phyloP scores from a whole-genome alignment of 2,888 invertebrate species.

The Junonia oenone region DNA sequence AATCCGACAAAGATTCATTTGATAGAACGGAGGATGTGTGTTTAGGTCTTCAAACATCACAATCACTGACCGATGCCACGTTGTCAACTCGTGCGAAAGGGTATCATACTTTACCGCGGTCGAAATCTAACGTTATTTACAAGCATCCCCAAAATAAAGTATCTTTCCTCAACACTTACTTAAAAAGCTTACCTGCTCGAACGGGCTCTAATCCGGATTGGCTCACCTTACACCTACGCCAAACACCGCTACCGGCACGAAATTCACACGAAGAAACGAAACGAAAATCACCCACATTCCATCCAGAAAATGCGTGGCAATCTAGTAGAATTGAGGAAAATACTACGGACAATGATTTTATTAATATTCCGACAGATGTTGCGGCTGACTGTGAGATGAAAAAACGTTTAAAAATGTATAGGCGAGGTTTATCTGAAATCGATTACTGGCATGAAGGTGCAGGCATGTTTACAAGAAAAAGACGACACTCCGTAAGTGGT shows the following conservation, averaged over 20 bases:
- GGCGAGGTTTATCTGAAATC: constrained; percentile 72
- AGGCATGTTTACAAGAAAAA: constrained; percentile 49
- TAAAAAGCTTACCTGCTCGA: constrained; percentile 70
- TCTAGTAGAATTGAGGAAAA: constrained; percentile 46
- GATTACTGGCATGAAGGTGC: constrained; percentile 43
- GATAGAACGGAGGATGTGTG: constrained; percentile 32
- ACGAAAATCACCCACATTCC: constrained; percentile 40
- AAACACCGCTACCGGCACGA: constrained; percentile 47
- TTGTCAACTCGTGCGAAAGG: constrained; percentile 41
- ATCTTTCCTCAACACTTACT: constrained; percentile 72
- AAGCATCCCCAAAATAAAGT: constrained; percentile 66
- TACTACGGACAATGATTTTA: constrained; percentile 60
- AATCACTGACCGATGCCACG: constrained; percentile 58
- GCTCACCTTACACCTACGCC: constrained; percentile 54
- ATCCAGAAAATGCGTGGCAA: constrained; percentile 40
- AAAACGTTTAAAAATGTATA: constrained; percentile 72
- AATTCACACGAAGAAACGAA: constrained; percentile 40
- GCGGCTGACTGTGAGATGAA: constrained; percentile 69
- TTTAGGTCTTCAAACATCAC: constrained; percentile 57
- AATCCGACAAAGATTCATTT: constrained; percentile 35
- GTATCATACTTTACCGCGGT: constrained; percentile 49
- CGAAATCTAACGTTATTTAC: constrained; percentile 61
- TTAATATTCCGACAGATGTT: constrained; percentile 61
- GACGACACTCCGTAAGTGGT: constrained; percentile 62
- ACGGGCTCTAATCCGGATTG: constrained; percentile 65